Percentiles rank a stretch among this genome's conserved stretches.
phyloP scores from a whole-genome alignment of 2,797 vertebrate genomes.

The Phrynocephalus guinanensis region DNA sequence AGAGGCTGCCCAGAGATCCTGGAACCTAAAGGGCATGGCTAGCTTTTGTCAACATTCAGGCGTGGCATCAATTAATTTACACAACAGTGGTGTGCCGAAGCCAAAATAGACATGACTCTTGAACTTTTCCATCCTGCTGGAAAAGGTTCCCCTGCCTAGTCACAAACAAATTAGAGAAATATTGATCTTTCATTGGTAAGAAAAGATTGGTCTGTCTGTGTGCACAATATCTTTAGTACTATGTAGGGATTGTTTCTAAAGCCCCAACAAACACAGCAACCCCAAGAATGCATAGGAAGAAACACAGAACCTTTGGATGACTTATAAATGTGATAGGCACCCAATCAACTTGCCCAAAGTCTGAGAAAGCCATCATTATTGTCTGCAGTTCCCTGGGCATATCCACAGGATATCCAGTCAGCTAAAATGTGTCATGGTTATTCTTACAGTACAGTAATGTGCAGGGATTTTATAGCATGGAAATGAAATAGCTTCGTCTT shows the following conservation, averaged over 20 bases:
- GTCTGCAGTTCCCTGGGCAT: neutral
- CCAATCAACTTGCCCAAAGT: neutral
- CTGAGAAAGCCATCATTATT: neutral
- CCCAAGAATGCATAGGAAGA: neutral
- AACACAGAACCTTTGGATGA: neutral
- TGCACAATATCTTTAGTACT: neutral
- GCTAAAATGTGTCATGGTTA: neutral
- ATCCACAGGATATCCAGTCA: neutral
- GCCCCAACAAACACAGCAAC: neutral
- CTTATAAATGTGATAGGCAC: neutral
- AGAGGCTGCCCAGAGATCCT: constrained; percentile 27
- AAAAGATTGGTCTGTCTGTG: neutral
- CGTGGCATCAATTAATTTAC: constrained; percentile 49
- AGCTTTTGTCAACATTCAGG: constrained; percentile 56
- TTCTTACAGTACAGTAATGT: neutral
- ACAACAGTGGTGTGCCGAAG: constrained; percentile 31
- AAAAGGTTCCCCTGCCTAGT: constrained; percentile 35
- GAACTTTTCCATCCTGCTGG: constrained; percentile 49
- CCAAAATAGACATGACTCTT: constrained; percentile 47
- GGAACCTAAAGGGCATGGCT: constrained; percentile 33
- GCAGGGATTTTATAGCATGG: neutral
- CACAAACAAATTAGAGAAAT: neutral
- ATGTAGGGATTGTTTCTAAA: neutral
- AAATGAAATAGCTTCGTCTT: constrained; percentile 9
- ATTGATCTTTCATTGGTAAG: neutral